Evolutionary conservation across 2,113 vertebrate genomes (phyloP).

Genomic region (Tricholaema leucomelas): DNA sequence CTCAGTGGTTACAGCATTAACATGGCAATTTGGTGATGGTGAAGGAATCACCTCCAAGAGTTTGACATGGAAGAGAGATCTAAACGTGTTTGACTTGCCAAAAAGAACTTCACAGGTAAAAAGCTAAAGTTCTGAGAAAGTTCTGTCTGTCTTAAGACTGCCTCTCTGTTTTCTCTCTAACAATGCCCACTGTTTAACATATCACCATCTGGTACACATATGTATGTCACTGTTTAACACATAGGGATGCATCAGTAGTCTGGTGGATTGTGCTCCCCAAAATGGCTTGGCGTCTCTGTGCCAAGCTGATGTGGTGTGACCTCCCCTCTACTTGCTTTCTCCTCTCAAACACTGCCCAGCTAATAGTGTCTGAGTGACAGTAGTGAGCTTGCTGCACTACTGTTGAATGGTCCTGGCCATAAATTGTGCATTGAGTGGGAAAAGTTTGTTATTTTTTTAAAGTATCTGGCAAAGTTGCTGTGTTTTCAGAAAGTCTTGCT

Average conservation of each 20-base stretch:
- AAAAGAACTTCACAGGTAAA: not conserved
- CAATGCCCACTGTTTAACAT: not conserved
- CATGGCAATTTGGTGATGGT: no score
- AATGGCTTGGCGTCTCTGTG: not conserved
- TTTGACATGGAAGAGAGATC: not conserved
- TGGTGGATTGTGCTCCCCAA: not conserved
- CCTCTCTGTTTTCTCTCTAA: not conserved
- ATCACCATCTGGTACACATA: not conserved
- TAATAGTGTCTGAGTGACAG: not conserved
- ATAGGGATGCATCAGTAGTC: not conserved
- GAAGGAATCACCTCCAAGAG: not conserved
- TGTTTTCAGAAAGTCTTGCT: no score
- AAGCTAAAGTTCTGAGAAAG: not conserved
- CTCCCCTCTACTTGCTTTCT: accelerated
- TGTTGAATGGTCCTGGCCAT: not conserved
- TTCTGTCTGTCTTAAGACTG: not conserved
- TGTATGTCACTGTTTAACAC: not conserved
- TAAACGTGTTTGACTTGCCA: not conserved
- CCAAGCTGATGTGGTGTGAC: not conserved
- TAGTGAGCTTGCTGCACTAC: not conserved
- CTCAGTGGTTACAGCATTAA: not conserved
- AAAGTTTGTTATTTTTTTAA: not conserved
- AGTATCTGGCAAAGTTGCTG: no score
- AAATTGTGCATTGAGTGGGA: not conserved
- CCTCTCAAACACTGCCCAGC: not conserved